Conservation (phyloP, 2,113 vertebrate genomes). For the Oncorhynchus keta region DNA sequence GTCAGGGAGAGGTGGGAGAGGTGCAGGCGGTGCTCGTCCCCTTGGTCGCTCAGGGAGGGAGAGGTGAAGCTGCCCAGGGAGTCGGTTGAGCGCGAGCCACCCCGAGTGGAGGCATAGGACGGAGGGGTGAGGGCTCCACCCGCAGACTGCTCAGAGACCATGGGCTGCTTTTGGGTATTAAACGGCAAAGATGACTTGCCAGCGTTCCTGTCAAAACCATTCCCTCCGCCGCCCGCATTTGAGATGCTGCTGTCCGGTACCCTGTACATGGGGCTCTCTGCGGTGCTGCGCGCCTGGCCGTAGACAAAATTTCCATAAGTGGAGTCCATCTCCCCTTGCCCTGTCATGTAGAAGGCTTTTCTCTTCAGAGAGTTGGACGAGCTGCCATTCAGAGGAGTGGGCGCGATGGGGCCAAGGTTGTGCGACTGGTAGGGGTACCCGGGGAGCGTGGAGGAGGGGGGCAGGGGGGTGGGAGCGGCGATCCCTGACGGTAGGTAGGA, state of each 20-base stretch:
- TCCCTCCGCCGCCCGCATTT: slow-evolving; percentile 82
- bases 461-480: slow-evolving; percentile 89
- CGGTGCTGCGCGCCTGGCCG: slow-evolving; percentile 84
- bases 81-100: slow-evolving; percentile 84
- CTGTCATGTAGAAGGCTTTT: slow-evolving; percentile 96
- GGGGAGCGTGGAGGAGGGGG: slow-evolving; percentile 86
- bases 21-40: slow-evolving; percentile 87
- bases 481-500: slow-evolving; percentile 95
- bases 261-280: slow-evolving; percentile 94
- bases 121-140: slow-evolving; percentile 87
- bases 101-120: slow-evolving; percentile 82
- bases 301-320: slow-evolving; percentile 93
- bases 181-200: slow-evolving; percentile 90
- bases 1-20: slow-evolving; percentile 87
- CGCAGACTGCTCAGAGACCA: slow-evolving; percentile 85
- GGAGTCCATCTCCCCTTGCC: slow-evolving; percentile 92
- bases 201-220: slow-evolving; percentile 88
- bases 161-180: slow-evolving; percentile 90
- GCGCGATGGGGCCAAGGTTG: slow-evolving; percentile 87
- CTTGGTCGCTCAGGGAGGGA: slow-evolving; percentile 85
- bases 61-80: slow-evolving; percentile 87
- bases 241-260: slow-evolving; percentile 90
- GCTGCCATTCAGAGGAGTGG: slow-evolving; percentile 85
- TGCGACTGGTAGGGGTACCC: slow-evolving; percentile 95
- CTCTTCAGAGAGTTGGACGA: slow-evolving; percentile 92